Percentiles rank a stretch among this genome's conserved stretches.
Conservation (phyloP, 1,140 invertebrate species). For the Dinothrombium tinctorium region DNA sequence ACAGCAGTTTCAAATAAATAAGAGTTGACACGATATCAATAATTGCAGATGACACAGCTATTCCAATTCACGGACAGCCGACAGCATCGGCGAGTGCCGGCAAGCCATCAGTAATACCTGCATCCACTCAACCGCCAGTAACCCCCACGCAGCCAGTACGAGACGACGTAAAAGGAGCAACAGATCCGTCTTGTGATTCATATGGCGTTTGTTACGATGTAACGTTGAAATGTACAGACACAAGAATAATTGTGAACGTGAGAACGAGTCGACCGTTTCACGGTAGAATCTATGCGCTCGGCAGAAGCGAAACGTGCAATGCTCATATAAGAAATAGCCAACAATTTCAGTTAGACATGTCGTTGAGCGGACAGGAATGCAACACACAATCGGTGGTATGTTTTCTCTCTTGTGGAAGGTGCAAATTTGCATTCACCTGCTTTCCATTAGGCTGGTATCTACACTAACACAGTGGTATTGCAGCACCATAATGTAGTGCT, state of each 20-base stretch:
- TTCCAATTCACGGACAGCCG: background rate
- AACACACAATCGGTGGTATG: slow-evolving; percentile 37
- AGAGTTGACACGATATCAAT: no score
- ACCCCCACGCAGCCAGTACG: slow-evolving; percentile 5
- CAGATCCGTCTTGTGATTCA: slow-evolving; percentile 41
- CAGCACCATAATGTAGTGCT: slow-evolving; percentile 88
- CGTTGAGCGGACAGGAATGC: slow-evolving; percentile 76
- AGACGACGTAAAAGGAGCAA: slow-evolving; percentile 7
- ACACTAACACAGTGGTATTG: slow-evolving; percentile 77
- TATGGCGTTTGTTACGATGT: slow-evolving; percentile 86
- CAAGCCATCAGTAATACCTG: slow-evolving; percentile 8
- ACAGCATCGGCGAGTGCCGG: background rate
- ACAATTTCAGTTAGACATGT: slow-evolving; percentile 64
- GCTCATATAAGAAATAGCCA: slow-evolving; percentile 77
- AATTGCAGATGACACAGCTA: background rate
- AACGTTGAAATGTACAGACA: slow-evolving; percentile 78
- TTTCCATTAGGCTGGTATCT: slow-evolving; percentile 55
- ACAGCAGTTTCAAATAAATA: no score
- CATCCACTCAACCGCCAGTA: slow-evolving; percentile 8
- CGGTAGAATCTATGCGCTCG: slow-evolving; percentile 72
- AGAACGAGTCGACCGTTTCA: slow-evolving; percentile 79
- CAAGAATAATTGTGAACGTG: slow-evolving; percentile 70
- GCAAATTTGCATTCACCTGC: slow-evolving; percentile 15
- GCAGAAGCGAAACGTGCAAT: slow-evolving; percentile 77
- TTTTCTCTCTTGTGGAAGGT: background rate